Evolutionary conservation across 2,113 vertebrate species (phyloP), one percentile per base, ranked within the genome.

Genomic region (Mormyrus lacerda): DNA sequence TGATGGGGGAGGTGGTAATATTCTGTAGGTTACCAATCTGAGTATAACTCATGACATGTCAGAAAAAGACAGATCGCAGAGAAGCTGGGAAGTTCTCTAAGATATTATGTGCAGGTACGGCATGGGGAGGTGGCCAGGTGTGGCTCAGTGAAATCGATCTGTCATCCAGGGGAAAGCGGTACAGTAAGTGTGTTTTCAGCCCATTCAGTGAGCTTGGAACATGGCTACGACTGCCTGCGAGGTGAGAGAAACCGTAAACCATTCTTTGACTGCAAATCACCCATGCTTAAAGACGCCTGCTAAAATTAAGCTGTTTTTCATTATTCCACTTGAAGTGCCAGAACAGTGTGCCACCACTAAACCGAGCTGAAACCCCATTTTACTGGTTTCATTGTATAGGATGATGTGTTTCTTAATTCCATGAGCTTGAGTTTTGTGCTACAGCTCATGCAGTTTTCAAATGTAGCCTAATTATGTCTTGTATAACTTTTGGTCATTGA

Each of bases 81-180:
- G 27, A 92, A 93, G 93, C 93, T 93, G 93, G 93, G 39, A 47
- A 83, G 69, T 89, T 89, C 89, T 91, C 91, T 90, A 92, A 92
- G 90, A 90, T 92, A 94, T 93, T 90, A 91, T 91, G 92, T 87
- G 27, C 91, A 85, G 90, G 85, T 89, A 87, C 90, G 91, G 89
- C 92, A 89, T 90, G 91, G 92, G 91, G 73, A 65, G 86, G 89
- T 85, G 76, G 51, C 45, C 88, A 88, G 82, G 31, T 69, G 84
- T 73, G 91, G 91, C 92, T 55, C 91, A 88, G 91, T 93, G 94
- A 94, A 93, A 92, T 58, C 91, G 90, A 94, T 95, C 94, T 88
- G 93, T 95, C 93, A 92, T 83, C 82, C 87, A 76, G 50, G 15
- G 85, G 87, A 65, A 92, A 79, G 89, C 88, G 65, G 89, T 83